Conservation (phyloP, 1,140 invertebrate genomes). For the Aphaenogaster floridana region DNA sequence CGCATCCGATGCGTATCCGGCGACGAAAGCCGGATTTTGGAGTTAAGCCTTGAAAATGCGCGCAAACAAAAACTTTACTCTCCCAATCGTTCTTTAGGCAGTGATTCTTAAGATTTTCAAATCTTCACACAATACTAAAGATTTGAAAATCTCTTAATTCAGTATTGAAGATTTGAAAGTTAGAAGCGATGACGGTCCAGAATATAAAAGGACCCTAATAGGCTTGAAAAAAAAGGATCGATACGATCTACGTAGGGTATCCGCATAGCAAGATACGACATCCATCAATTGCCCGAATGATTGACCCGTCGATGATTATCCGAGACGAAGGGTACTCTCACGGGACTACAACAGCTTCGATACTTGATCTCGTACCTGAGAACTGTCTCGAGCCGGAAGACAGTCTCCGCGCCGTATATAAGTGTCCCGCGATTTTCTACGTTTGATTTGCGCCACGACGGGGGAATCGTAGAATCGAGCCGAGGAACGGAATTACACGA, state of each 20-base stretch:
- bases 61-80: not conserved
- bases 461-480: conserved; percentile 51
- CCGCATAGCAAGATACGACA: not conserved
- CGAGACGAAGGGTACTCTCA: conserved; percentile 34
- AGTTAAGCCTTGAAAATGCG: not conserved
- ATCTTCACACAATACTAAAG: not conserved
- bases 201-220: not conserved
- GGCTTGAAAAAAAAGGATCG: not conserved
- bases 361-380: conserved; percentile 38
- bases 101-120: not conserved
- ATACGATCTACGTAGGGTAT: not conserved
- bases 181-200: not conserved
- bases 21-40: not conserved
- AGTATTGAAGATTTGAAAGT: not conserved
- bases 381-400: conserved; percentile 58
- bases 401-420: conserved; percentile 19
- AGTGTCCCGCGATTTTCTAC: conserved; percentile 63
- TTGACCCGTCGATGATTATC: conserved; percentile 30
- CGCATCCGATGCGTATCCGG: not conserved
- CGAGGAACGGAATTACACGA: conserved; percentile 61
- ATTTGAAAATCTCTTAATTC: not conserved
- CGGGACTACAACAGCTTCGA: not conserved
- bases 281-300: conserved; percentile 30
- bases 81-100: not conserved
- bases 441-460: conserved; percentile 52